Evolutionary conservation across 2,888 invertebrate species (phyloP).

Genomic region (Sinhomidia bicolor): DNA sequence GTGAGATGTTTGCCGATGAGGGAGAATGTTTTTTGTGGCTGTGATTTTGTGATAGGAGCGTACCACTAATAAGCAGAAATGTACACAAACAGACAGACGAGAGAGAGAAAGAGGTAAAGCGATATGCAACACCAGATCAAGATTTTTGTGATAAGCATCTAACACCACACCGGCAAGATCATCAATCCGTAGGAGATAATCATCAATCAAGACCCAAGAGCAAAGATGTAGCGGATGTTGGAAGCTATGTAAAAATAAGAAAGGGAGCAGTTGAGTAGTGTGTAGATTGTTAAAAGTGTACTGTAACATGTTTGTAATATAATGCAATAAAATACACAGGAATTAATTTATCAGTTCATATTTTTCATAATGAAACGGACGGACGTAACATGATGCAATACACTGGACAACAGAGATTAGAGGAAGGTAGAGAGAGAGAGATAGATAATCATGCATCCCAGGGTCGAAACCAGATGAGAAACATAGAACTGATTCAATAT

Average conservation of each 20-base stretch:
- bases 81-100: conserved; percentile 7
- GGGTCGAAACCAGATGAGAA: too few relatives aligned
- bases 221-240: conserved; percentile 51
- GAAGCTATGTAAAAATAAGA: conserved; percentile 6
- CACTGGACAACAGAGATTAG: too few relatives aligned
- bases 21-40: background rate
- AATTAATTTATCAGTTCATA: background rate
- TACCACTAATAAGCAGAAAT: conserved; percentile 45
- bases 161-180: conserved; percentile 69
- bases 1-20: conserved; percentile 16
- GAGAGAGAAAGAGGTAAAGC: background rate
- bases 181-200: conserved; percentile 66
- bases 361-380: background rate
- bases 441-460: background rate
- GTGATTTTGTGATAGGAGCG: conserved; percentile 20
- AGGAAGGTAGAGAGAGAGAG: background rate
- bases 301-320: background rate
- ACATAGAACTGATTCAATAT: background rate
- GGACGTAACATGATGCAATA: background rate
- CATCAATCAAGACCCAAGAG: conserved; percentile 61
- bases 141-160: conserved; percentile 65
- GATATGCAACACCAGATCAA: conserved; percentile 45
- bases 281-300: too few relatives aligned
- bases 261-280: too few relatives aligned
- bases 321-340: background rate